Evolutionary conservation across 2,797 vertebrate genomes (phyloP).

Genomic region (Sebastes kiyomatsui): DNA sequence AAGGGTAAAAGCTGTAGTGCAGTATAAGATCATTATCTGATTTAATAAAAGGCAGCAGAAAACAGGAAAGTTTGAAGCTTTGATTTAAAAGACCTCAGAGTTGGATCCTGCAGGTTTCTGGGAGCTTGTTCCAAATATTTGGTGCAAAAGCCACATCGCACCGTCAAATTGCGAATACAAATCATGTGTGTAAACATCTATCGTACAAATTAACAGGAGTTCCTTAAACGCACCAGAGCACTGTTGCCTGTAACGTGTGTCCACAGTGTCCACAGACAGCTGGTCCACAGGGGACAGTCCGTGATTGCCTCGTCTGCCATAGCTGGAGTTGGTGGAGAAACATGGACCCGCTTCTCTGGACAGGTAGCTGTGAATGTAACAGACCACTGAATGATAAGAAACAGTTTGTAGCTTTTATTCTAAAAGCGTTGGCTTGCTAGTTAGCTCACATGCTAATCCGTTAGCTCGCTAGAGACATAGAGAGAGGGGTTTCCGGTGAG

Average conservation of each 20-base stretch:
- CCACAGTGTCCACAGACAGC: too few relatives aligned
- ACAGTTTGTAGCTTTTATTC: neutral
- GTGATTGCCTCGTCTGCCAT: rapidly evolving
- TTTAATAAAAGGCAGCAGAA: too few relatives aligned
- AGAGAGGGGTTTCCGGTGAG: neutral
- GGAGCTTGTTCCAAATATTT: too few relatives aligned
- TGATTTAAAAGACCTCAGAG: too few relatives aligned
- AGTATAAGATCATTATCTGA: too few relatives aligned
- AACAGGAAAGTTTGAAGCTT: too few relatives aligned
- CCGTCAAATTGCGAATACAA: rapidly evolving
- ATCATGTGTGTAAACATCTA: neutral
- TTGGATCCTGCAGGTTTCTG: too few relatives aligned
- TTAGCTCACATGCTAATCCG: neutral
- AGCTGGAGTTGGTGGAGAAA: neutral
- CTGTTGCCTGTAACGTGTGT: too few relatives aligned
- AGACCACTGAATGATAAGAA: neutral
- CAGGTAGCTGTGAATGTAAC: neutral
- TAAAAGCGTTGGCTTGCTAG: neutral
- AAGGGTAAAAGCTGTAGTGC: too few relatives aligned
- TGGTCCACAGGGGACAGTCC: neutral
- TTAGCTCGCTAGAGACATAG: neutral
- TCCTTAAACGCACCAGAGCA: neutral
- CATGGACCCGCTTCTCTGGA: neutral
- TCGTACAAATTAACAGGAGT: neutral
- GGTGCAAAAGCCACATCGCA: neutral